These are phyloP conservation scores for Glaucomys volans DNA, from an alignment of 2,113 vertebrate genomes.

Conservation along the genomic window DNA sequence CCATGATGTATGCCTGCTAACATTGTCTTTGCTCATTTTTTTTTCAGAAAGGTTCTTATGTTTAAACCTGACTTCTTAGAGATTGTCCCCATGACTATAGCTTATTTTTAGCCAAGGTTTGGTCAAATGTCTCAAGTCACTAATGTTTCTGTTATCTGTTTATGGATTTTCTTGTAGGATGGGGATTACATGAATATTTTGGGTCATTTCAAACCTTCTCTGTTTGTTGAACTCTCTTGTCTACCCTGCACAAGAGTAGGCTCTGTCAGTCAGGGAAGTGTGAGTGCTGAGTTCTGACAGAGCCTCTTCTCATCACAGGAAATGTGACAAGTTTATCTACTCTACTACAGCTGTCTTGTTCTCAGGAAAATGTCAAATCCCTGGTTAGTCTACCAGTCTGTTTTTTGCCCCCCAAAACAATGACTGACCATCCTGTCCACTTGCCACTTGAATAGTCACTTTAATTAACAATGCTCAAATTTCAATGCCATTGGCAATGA, in stretches of 20 bases:
- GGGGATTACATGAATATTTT: background rate
- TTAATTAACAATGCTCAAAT: background rate
- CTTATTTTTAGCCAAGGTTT: background rate
- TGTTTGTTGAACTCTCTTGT: background rate
- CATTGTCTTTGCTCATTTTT: background rate
- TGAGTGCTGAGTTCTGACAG: background rate
- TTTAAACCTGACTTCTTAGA: background rate
- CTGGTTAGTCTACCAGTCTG: background rate
- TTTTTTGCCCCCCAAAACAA: background rate
- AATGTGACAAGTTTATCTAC: background rate
- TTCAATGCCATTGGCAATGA: background rate
- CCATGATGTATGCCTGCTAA: background rate
- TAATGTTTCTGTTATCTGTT: background rate
- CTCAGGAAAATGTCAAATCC: background rate
- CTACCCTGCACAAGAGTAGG: background rate
- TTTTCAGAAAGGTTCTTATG: background rate
- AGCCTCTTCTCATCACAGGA: background rate
- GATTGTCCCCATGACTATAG: background rate
- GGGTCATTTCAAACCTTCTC: background rate
- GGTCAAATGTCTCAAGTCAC: background rate
- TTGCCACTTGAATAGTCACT: background rate
- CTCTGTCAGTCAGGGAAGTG: background rate
- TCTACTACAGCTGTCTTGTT: background rate
- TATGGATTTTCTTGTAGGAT: background rate
- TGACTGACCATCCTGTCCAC: background rate